Percentiles rank a stretch among this genome's conserved stretches.
These are phyloP conservation scores for Drosophila atroscutellata DNA, from an alignment of 2,888 invertebrate genomes.

Conservation along the genomic window DNA sequence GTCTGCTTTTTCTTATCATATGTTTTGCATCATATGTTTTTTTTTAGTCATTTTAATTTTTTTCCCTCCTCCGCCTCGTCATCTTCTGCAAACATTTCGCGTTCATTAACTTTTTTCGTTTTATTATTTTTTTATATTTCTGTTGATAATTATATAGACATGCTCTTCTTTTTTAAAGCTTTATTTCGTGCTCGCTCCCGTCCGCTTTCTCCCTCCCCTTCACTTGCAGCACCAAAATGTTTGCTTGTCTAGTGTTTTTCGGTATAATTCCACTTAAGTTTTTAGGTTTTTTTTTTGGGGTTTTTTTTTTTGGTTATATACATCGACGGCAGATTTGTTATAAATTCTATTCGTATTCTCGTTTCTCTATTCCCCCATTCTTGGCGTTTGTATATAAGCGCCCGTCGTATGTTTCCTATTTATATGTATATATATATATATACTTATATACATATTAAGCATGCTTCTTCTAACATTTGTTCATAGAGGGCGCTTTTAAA, in stretches of 20 bases:
- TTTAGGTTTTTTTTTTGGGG: conserved; percentile 27
- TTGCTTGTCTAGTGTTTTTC: conserved; percentile 45
- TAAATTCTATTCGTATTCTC: conserved; percentile 63
- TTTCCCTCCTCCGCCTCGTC: neutral
- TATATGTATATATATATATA: conserved; percentile 24
- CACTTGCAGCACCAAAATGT: conserved; percentile 34
- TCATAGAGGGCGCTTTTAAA: conserved; percentile 58
- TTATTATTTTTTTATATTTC: conserved; percentile 30
- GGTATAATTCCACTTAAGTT: conserved; percentile 60
- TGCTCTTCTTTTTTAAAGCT: conserved; percentile 34
- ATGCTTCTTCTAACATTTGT: conserved; percentile 20
- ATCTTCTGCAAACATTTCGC: conserved; percentile 52
- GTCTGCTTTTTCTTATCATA: conserved; percentile 54
- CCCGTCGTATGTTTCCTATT: conserved; percentile 52
- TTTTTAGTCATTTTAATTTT: conserved; percentile 38
- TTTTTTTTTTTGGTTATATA: conserved; percentile 13
- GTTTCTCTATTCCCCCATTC: conserved; percentile 46
- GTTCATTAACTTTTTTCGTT: conserved; percentile 59
- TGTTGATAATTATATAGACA: conserved; percentile 58
- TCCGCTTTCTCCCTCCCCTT: conserved; percentile 18
- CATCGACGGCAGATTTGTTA: conserved; percentile 66
- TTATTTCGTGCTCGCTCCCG: conserved; percentile 19
- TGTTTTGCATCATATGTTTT: conserved; percentile 66
- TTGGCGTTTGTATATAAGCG: conserved; percentile 45
- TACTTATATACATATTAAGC: neutral